These are phyloP conservation scores for Lophius piscatorius DNA, from an alignment of 2,113 vertebrate species.

Conservation along the genomic window DNA sequence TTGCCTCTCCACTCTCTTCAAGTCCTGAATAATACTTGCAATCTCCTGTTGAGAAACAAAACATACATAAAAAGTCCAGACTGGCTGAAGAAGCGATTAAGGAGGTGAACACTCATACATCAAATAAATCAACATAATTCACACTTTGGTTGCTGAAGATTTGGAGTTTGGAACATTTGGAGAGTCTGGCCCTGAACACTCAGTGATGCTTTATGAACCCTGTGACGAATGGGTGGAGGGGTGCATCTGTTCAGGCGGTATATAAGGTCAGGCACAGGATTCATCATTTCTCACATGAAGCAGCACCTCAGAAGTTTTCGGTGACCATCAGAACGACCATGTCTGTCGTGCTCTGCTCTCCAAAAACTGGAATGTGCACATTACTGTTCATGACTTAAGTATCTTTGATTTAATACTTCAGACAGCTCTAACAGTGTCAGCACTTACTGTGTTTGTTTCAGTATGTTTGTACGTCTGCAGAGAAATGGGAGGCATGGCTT, in stretches of 20 bases:
- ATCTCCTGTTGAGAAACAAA: slow-evolving; percentile 84
- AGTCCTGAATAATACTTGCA: slow-evolving; percentile 91
- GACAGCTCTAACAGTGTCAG: slow-evolving; percentile 17
- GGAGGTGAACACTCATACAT: slow-evolving; percentile 21
- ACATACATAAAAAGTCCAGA: slow-evolving; percentile 23
- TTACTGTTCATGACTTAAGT: too few species aligned
- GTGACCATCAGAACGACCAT: slow-evolving; percentile 38
- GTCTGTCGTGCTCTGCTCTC: neutral
- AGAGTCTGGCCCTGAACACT: slow-evolving; percentile 9
- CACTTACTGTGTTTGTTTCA: slow-evolving; percentile 25
- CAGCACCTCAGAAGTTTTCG: slow-evolving; percentile 16
- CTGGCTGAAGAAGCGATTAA: slow-evolving; percentile 7
- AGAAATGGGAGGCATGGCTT: neutral
- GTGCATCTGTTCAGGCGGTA: slow-evolving; percentile 33
- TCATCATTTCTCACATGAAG: slow-evolving; percentile 23
- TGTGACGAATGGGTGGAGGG: slow-evolving; percentile 9
- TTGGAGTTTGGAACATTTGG: slow-evolving; percentile 33
- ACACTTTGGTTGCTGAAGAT: too few species aligned
- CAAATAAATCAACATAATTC: too few species aligned
- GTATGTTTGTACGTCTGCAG: too few species aligned
- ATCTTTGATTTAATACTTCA: slow-evolving; percentile 25
- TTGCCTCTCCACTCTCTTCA: slow-evolving; percentile 93
- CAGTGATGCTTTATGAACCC: slow-evolving; percentile 46
- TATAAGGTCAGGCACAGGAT: slow-evolving; percentile 49
- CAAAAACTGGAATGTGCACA: slow-evolving; percentile 10